These are phyloP conservation scores for Elachura formosa DNA, from an alignment of 2,113 vertebrate genomes.

Conservation along the genomic window DNA sequence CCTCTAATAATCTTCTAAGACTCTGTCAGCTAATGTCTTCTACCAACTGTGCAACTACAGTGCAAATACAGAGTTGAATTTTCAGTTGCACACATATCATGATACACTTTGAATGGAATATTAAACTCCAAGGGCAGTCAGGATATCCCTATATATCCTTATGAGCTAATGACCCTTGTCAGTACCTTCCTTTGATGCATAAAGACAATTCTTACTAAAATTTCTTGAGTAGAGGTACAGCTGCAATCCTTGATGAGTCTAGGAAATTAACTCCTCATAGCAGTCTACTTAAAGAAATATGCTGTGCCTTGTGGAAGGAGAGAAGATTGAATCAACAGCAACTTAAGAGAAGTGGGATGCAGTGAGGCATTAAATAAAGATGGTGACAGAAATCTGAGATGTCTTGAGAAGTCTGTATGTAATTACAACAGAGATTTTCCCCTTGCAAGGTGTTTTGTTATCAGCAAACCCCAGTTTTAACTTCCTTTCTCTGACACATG, in stretches of 20 bases:
- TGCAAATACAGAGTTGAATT: background rate
- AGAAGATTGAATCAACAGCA: background rate
- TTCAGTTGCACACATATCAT: background rate
- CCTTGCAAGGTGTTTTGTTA: background rate
- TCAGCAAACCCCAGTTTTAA: background rate
- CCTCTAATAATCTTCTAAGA: background rate
- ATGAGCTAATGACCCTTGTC: background rate
- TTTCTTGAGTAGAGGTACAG: background rate
- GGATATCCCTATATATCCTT: background rate
- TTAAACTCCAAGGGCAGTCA: background rate
- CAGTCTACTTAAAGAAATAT: background rate
- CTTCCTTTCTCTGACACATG: background rate
- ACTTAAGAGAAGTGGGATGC: background rate
- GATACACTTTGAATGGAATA: background rate
- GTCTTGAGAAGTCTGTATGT: background rate
- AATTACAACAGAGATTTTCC: background rate
- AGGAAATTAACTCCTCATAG: background rate
- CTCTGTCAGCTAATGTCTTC: background rate
- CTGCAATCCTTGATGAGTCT: background rate
- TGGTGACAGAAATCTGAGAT: background rate
- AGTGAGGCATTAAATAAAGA: background rate
- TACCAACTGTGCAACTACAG: background rate
- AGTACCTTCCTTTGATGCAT: background rate
- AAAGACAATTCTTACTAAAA: background rate
- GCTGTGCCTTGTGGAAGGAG: background rate